Conservation (phyloP, 2,888 invertebrate species). For the Troilus luridus region DNA sequence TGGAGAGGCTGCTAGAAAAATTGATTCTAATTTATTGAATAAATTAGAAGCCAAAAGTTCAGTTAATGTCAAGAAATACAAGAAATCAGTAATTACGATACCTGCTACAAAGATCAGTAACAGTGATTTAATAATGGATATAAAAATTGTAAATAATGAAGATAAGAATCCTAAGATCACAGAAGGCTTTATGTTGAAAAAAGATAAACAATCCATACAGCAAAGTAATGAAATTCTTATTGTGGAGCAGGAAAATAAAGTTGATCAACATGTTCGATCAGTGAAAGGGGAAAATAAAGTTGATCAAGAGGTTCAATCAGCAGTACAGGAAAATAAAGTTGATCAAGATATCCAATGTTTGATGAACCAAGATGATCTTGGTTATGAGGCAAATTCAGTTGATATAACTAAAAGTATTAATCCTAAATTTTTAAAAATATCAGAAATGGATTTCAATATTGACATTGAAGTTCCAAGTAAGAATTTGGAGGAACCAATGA, state of each 20-base stretch:
- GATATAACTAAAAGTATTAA: background rate
- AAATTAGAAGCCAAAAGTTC: background rate
- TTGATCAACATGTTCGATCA: background rate
- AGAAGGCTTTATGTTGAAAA: background rate
- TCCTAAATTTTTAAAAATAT: background rate
- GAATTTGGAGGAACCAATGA: background rate
- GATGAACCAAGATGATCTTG: background rate
- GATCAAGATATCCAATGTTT: background rate
- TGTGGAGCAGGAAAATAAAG: background rate
- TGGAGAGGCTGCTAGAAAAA: background rate
- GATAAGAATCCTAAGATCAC: background rate
- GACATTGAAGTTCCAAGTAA: background rate
- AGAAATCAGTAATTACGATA: constrained; percentile 13
- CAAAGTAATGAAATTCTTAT: background rate
- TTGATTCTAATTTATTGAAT: background rate
- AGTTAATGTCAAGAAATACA: background rate
- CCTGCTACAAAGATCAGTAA: background rate
- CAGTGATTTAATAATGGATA: background rate
- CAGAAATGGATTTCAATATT: background rate
- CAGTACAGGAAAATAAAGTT: background rate
- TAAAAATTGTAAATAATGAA: background rate
- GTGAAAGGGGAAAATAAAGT: too few species aligned
- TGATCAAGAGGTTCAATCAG: too few species aligned
- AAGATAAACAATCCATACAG: background rate
- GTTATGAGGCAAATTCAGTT: background rate